Base-by-base conservation (phyloP, 2,113 vertebrate species). In the Ictalurus furcatus region DNA sequence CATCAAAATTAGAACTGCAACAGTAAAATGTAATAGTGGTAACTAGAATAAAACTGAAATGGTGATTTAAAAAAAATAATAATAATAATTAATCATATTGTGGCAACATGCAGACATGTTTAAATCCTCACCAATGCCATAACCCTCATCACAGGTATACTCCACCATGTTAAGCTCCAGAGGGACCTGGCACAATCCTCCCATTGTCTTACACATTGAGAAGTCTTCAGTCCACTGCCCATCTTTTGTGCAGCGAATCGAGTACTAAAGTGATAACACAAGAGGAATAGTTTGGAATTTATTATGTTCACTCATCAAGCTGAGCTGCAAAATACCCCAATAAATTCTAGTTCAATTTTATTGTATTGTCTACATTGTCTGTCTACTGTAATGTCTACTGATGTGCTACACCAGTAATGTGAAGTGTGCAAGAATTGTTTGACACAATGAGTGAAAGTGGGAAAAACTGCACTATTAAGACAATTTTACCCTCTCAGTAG, bases 191-290 rank as follows among this genome's bases (percentile, higher is more conserved):
- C 98, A 99, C 2, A 95, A 94, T n/a, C 98, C 98, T 74, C 79
- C 92, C 23, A 99, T 90, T 34, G 89, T 96, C 88, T 96, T 94
- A 28, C 98, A 99, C 93, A 98, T 94, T 78, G 93, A 96, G 92
- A 99, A 98, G 85, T 97, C 95, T 74, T 96, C 93, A 7, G 96
- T 97, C 98, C 98, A 99, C 37, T 89, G 82, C 0, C 97, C 98
- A 17, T 98, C 96, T 92, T 98, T 97, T 1, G 95, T 97, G 92
- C 98, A 99, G 90, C 95, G 12, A 6, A 97, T 97, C 52, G 96
- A 96, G 69, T 87, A 93, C 98, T 98, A 89, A 69, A 90, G 91
- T 1, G 91, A 37, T 52, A 92, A 89, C 93, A 13, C n/a, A 9
- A 82, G 8, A 37, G 16, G 37, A 84, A 84, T 48, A 30, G 11